phyloP scores from a whole-genome alignment of 2,888 invertebrate genomes.

The Polydrusus cervinus region DNA sequence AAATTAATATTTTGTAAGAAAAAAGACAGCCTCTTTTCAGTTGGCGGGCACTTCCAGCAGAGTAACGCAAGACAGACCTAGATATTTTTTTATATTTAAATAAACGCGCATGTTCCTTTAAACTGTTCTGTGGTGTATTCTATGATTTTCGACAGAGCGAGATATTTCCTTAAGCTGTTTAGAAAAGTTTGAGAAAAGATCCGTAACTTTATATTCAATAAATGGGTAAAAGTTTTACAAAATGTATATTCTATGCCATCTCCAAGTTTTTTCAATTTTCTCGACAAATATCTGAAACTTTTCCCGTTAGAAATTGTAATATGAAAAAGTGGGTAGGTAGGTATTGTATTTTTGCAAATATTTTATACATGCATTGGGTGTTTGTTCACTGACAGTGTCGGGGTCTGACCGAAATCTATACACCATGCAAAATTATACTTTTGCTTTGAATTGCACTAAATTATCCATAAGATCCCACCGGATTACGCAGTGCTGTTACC shows the following conservation, averaged over 20 bases:
- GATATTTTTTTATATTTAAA: too few species aligned
- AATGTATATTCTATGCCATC: constrained; percentile 13
- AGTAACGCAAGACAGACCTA: too few species aligned
- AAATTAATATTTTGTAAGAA: too few species aligned
- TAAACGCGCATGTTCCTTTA: neutral
- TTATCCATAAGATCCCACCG: too few species aligned
- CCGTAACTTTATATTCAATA: constrained; percentile 18
- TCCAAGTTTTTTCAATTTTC: constrained; percentile 23
- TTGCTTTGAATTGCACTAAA: too few species aligned
- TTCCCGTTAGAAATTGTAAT: neutral
- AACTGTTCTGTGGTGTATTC: neutral
- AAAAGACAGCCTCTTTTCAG: too few species aligned
- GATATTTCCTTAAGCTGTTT: constrained; percentile 11
- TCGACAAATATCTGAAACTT: constrained; percentile 3
- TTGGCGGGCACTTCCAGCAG: too few species aligned
- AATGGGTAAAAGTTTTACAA: constrained; percentile 21
- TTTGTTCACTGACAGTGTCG: too few species aligned
- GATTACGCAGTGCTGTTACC: too few species aligned
- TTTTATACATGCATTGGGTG: neutral
- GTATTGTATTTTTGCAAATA: neutral
- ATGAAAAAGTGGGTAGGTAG: neutral
- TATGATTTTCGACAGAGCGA: neutral
- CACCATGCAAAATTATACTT: too few species aligned
- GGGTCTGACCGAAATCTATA: too few species aligned
- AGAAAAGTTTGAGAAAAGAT: constrained; percentile 6